Percentiles rank a stretch among this genome's conserved stretches.
These are phyloP conservation scores for Pseudochirops corinnae DNA, from an alignment of 2,797 vertebrate genomes.

Conservation along the genomic window DNA sequence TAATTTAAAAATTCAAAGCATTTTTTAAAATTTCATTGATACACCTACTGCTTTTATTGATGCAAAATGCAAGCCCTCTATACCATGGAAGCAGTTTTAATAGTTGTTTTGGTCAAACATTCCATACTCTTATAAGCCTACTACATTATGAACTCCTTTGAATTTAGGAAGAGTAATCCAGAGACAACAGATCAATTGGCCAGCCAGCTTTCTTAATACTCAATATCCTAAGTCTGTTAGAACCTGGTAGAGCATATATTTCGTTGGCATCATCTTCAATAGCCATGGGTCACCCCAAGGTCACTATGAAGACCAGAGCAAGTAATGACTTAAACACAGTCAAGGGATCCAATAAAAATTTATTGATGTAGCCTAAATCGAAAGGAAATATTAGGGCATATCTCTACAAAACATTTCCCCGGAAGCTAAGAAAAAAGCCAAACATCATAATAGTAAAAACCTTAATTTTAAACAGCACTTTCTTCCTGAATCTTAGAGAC, in stretches of 20 bases:
- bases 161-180: background rate
- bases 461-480: background rate
- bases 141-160: background rate
- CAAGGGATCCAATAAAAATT: background rate
- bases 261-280: background rate
- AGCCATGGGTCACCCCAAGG: background rate
- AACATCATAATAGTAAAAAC: background rate
- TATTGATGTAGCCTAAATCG: background rate
- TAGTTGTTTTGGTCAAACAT: background rate
- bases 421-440: background rate
- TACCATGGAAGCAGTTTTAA: background rate
- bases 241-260: background rate
- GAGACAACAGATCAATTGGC: background rate
- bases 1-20: background rate
- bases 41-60: background rate
- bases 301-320: background rate
- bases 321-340: background rate
- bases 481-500: background rate
- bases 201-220: background rate
- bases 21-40: background rate
- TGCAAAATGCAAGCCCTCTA: background rate
- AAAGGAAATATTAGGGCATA: constrained; percentile 10
- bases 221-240: background rate
- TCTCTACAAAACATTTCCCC: constrained; percentile 16
- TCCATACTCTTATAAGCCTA: background rate